A percentile compares a stretch with the other conserved stretches of the same genome.
Evolutionary conservation across 53 echinoderm and acorn worm species (phyloP).

Genomic region (Luidia sarsii): DNA sequence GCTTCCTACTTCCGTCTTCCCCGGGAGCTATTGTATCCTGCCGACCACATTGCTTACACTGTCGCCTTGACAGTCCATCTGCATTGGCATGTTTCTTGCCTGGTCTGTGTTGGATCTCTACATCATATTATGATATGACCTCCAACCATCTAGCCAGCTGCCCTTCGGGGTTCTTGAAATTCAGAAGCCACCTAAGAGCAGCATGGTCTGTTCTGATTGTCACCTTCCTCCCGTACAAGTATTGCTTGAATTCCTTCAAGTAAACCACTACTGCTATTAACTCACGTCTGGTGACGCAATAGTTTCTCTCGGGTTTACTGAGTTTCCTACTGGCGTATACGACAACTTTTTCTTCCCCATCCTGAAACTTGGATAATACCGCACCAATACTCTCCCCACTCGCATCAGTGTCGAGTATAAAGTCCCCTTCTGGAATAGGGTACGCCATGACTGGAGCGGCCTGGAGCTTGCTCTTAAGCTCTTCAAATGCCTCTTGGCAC

Average conservation of each 20-base stretch:
- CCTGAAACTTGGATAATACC: too few relatives aligned
- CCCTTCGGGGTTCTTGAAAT: slow-evolving; percentile 14
- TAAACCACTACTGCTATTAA: too few relatives aligned
- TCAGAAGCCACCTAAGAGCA: neutral
- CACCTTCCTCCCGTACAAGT: slow-evolving; percentile 2
- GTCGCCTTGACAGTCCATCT: neutral
- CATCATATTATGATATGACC: neutral
- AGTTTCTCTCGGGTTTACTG: too few relatives aligned
- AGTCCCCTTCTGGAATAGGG: too few relatives aligned
- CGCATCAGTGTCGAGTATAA: too few relatives aligned
- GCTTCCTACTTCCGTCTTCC: neutral
- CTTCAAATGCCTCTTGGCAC: neutral
- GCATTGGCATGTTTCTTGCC: slow-evolving; percentile 4
- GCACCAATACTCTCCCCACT: too few relatives aligned
- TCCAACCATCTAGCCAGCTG: neutral
- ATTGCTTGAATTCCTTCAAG: neutral
- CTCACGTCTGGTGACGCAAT: too few relatives aligned
- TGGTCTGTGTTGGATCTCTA: neutral
- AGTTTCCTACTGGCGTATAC: too few relatives aligned
- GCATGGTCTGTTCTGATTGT: slow-evolving; percentile 19
- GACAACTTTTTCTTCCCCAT: too few relatives aligned
- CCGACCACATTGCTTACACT: neutral
- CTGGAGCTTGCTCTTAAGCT: too few relatives aligned
- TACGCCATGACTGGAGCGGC: too few relatives aligned
- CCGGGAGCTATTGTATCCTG: neutral